Conservation (phyloP, 2,113 vertebrate species). For the Mustela lutreola region DNA sequence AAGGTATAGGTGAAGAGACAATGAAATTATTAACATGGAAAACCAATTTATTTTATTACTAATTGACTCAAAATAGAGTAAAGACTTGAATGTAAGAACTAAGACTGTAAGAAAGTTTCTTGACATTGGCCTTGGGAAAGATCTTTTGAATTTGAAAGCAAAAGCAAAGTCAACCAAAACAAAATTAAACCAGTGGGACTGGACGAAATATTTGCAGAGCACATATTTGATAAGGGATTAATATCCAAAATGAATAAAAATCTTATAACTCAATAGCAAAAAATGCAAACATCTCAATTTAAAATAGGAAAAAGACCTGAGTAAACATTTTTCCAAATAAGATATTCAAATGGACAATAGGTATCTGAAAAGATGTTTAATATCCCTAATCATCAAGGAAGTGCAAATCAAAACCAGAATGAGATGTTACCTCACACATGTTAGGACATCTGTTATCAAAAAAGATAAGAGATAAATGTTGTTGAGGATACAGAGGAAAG, state of each 20-base stretch:
- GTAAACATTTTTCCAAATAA: neutral
- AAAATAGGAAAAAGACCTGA: neutral
- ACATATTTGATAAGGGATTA: neutral
- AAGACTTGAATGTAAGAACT: neutral
- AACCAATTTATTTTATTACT: neutral
- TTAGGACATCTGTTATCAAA: neutral
- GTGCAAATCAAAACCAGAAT: neutral
- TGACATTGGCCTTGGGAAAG: neutral
- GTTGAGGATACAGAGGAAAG: neutral
- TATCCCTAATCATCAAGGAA: neutral
- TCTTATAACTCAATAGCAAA: neutral
- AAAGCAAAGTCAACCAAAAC: neutral
- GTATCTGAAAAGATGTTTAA: neutral
- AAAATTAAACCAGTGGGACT: neutral
- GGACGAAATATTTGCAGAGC: neutral
- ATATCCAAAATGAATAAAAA: neutral
- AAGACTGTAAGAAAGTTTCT: neutral
- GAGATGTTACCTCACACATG: neutral
- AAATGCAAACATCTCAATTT: neutral
- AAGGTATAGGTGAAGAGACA: neutral
- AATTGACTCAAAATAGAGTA: neutral
- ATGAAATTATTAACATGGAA: neutral
- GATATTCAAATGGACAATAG: neutral
- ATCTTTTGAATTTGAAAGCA: neutral
- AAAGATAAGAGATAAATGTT: neutral